phyloP scores from a whole-genome alignment of 2,797 vertebrate species.

The Nannoperca obscura region DNA sequence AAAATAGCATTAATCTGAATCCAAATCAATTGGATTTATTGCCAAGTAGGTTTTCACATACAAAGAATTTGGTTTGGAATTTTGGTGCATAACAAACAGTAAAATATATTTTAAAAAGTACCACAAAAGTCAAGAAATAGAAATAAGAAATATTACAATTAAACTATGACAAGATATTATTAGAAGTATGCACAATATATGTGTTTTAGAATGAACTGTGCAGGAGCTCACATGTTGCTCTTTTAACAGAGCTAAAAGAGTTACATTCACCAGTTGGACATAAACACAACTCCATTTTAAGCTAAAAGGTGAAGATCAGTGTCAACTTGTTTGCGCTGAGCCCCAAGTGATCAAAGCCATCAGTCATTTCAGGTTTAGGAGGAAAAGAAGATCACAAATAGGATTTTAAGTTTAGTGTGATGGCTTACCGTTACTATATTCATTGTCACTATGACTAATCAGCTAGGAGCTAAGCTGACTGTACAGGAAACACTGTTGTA shows the following conservation, averaged over 20 bases:
- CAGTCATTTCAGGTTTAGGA: neutral
- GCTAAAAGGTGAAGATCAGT: neutral
- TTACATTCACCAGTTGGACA: no score
- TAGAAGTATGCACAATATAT: no score
- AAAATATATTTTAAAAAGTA: no score
- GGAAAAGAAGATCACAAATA: neutral
- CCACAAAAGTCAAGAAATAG: no score
- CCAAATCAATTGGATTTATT: no score
- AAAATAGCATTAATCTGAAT: neutral
- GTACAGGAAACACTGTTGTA: no score
- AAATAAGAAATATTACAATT: no score
- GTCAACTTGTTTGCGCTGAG: neutral
- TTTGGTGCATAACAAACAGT: no score
- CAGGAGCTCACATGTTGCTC: neutral
- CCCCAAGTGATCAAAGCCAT: neutral
- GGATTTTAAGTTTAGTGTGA: neutral
- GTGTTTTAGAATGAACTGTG: no score
- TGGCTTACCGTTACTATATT: neutral
- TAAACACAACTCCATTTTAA: neutral
- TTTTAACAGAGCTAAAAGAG: neutral
- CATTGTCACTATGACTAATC: neutral
- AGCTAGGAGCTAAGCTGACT: neutral
- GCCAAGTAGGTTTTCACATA: no score
- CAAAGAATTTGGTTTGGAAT: no score
- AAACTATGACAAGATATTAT: no score